These are phyloP conservation scores for Siderastrea radians DNA, from an alignment of 92 coral and sea anemone genomes.

Conservation along the genomic window DNA sequence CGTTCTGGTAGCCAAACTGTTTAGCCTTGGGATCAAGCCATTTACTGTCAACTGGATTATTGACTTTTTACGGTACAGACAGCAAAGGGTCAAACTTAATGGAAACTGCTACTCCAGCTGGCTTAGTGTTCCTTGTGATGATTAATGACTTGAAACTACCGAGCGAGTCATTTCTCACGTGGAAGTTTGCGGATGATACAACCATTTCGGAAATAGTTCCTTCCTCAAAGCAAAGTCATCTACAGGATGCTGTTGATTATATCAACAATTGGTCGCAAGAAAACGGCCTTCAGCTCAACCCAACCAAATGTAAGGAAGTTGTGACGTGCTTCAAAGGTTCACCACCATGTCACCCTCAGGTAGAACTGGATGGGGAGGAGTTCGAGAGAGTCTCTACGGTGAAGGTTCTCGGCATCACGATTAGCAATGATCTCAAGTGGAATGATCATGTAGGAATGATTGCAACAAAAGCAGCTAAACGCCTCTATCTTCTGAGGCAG, in stretches of 20 bases:
- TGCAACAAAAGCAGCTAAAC: no score
- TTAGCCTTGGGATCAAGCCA: conserved; percentile 46
- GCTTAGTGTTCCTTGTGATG: conserved; percentile 48
- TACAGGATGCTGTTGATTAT: conserved; percentile 37
- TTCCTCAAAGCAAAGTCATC: conserved; percentile 18
- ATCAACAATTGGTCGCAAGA: conserved; percentile 50
- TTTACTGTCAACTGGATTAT: conserved; percentile 59
- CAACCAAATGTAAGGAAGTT: not conserved
- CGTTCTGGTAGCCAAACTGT: conserved; percentile 35
- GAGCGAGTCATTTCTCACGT: conserved; percentile 20
- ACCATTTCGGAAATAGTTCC: conserved; percentile 58
- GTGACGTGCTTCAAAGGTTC: not conserved
- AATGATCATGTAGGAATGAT: not conserved
- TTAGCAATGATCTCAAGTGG: not conserved
- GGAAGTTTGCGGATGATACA: conserved; percentile 76
- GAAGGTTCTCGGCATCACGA: not conserved
- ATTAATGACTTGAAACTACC: conserved; percentile 62
- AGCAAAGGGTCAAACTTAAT: not conserved
- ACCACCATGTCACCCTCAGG: not conserved
- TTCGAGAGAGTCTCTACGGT: not conserved
- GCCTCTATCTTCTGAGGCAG: no score
- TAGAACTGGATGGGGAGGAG: not conserved
- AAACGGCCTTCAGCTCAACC: conserved; percentile 24
- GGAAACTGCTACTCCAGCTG: conserved; percentile 32
- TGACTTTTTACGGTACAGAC: conserved; percentile 22